These are phyloP conservation scores for Temnothorax ravouxi DNA, from an alignment of 2,888 invertebrate species.

Conservation along the genomic window DNA sequence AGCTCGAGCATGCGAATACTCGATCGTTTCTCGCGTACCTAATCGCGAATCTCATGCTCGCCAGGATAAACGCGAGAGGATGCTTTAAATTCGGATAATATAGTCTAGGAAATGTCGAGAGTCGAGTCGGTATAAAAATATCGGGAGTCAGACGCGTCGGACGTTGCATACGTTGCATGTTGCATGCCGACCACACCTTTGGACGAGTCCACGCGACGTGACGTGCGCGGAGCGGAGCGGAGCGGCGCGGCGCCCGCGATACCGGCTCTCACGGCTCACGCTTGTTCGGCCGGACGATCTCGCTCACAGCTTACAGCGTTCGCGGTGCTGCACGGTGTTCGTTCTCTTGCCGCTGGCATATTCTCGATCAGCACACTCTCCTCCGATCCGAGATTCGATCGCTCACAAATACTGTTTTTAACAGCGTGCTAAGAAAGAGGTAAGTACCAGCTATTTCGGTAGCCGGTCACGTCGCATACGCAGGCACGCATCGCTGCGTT, in stretches of 20 bases:
- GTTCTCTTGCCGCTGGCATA: constrained; percentile 73
- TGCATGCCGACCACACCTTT: constrained; percentile 73
- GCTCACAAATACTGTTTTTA: not conserved
- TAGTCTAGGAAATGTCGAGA: not conserved
- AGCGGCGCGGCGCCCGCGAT: constrained; percentile 21
- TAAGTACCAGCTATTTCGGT: no score
- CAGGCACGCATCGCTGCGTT: no score
- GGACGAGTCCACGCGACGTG: constrained; percentile 78
- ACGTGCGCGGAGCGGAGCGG: constrained; percentile 23
- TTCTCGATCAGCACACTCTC: not conserved
- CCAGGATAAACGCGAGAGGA: not conserved
- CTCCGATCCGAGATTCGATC: not conserved
- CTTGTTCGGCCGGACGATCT: constrained; percentile 79
- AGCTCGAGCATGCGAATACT: no score
- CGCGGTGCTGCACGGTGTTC: constrained; percentile 79
- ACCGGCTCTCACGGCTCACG: constrained; percentile 59
- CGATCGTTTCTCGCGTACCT: not conserved
- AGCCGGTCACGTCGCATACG: no score
- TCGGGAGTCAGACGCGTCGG: no score
- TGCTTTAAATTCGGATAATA: not conserved
- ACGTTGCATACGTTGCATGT: constrained; percentile 57
- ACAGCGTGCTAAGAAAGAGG: not conserved
- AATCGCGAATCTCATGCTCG: not conserved
- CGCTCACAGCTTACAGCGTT: constrained; percentile 83
- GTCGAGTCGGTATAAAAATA: not conserved